These are phyloP conservation scores for Hippocampus abdominalis DNA, from an alignment of 2,113 vertebrate species.

Conservation along the genomic window DNA sequence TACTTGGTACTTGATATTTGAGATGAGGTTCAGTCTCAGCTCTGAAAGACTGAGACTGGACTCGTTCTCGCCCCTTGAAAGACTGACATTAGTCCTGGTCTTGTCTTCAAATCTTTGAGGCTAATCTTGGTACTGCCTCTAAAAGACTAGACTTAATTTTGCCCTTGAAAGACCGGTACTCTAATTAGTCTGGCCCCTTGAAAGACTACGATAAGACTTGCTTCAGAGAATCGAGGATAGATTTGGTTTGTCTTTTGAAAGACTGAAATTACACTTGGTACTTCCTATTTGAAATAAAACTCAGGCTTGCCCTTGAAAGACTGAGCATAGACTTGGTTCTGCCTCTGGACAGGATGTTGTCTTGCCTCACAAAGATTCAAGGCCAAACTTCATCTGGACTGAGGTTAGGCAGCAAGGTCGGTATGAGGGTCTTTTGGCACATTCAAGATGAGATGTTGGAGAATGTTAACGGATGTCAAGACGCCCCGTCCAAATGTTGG, in stretches of 20 bases:
- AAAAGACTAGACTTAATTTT: neutral
- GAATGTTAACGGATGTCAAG: conserved; percentile 44
- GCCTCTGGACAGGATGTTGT: neutral
- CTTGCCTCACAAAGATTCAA: neutral
- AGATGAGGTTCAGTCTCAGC: neutral
- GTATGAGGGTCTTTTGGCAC: conserved; percentile 37
- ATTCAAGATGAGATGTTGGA: conserved; percentile 44
- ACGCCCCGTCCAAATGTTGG: conserved; percentile 58
- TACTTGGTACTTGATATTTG: neutral
- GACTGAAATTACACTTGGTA: neutral
- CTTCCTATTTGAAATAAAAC: neutral
- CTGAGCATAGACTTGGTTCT: neutral
- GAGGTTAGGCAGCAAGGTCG: neutral
- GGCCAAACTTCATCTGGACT: neutral
- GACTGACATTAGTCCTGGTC: neutral
- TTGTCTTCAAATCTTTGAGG: neutral
- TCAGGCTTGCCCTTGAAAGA: neutral
- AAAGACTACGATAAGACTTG: neutral
- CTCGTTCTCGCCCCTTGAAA: neutral
- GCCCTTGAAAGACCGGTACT: neutral
- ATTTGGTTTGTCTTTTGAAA: neutral
- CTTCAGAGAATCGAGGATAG: neutral
- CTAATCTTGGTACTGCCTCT: too few species aligned
- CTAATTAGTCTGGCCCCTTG: neutral
- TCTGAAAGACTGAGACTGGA: neutral